These are phyloP conservation scores for Napeogenes sylphis DNA, from an alignment of 2,888 invertebrate species.

Conservation along the genomic window DNA sequence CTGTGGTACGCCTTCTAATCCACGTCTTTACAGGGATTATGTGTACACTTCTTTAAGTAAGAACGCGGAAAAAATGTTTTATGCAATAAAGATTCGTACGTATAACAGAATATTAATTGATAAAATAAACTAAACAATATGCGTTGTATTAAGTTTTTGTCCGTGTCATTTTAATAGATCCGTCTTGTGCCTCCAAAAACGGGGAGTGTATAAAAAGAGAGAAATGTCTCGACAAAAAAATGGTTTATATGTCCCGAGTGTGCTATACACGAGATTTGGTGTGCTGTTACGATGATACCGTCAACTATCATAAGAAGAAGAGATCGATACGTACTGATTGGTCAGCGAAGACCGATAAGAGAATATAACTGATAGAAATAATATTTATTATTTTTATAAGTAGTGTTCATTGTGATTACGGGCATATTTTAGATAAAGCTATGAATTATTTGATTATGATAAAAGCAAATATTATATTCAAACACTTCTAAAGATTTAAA, in stretches of 20 bases:
- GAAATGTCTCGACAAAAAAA: constrained; percentile 43
- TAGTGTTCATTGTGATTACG: background rate
- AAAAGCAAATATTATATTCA: no score
- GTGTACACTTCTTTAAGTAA: constrained; percentile 42
- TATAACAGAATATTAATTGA: constrained; percentile 23
- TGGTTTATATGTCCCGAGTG: constrained; percentile 49
- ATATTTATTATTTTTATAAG: background rate
- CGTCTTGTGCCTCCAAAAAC: constrained; percentile 43
- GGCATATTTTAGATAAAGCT: no score
- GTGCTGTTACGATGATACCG: constrained; percentile 52
- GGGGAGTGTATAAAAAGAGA: constrained; percentile 49
- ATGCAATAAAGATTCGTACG: constrained; percentile 47
- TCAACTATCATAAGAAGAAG: constrained; percentile 26
- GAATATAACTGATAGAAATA: background rate
- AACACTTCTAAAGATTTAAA: no score
- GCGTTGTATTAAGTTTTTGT: background rate
- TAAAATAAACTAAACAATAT: background rate
- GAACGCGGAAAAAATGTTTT: constrained; percentile 45
- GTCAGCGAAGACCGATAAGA: background rate
- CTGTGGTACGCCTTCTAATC: constrained; percentile 27
- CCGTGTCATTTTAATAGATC: constrained; percentile 37
- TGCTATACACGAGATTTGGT: constrained; percentile 53
- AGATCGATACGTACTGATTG: background rate
- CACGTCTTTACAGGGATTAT: constrained; percentile 42
- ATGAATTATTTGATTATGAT: no score